Percentiles rank a stretch among this genome's conserved stretches.
Conservation (phyloP, 37 sponge, comb jelly and placozoan species). For the Ianthella basta region DNA sequence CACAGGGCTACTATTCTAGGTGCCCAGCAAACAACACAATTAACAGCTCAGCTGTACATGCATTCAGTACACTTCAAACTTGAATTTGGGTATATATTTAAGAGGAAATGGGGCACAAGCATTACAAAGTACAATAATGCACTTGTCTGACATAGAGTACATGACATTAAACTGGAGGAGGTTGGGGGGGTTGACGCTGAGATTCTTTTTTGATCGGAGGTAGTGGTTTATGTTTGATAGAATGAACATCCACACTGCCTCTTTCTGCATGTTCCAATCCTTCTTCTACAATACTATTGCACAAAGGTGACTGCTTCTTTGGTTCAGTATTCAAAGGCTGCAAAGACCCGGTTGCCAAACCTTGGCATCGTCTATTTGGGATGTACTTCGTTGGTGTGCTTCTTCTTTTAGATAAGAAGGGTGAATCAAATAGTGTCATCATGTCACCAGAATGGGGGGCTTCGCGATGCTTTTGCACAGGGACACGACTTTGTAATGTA, state of each 20-base stretch:
- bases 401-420: slow-evolving; percentile 17
- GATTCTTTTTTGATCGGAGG: slow-evolving; percentile 45
- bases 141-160: too few relatives aligned
- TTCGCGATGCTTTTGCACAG: background rate
- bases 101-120: too few relatives aligned
- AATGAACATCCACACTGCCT: background rate
- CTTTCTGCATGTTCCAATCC: background rate
- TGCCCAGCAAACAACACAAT: too few relatives aligned
- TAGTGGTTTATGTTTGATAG: background rate
- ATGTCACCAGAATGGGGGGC: background rate
- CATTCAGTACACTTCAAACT: too few relatives aligned
- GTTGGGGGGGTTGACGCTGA: too few relatives aligned
- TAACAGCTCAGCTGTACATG: too few relatives aligned
- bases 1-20: too few relatives aligned
- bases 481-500: background rate
- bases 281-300: background rate
- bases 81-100: too few relatives aligned
- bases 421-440: slow-evolving; percentile 40
- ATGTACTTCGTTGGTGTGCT: background rate
- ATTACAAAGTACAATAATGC: too few relatives aligned
- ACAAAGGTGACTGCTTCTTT: background rate
- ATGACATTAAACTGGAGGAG: too few relatives aligned
- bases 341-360: slow-evolving; percentile 40
- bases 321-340: slow-evolving; percentile 28
- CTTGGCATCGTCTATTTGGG: slow-evolving; percentile 22